Evolutionary conservation across 2,888 invertebrate genomes (phyloP).

Genomic region (Macrophya annulata): DNA sequence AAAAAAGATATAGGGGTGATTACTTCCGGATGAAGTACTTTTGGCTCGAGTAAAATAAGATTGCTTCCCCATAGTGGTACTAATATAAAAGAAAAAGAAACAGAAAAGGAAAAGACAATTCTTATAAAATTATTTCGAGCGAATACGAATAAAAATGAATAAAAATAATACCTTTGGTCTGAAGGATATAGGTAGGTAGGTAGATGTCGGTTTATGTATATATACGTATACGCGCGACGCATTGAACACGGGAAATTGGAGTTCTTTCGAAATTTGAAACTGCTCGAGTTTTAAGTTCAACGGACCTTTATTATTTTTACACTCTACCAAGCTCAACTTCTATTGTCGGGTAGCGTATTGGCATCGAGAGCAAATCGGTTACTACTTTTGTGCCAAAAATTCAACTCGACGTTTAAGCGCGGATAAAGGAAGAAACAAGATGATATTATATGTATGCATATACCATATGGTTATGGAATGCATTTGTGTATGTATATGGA

Average conservation of each 20-base stretch:
- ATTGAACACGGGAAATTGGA: constrained; percentile 33
- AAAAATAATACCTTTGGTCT: constrained; percentile 1
- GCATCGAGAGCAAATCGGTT: constrained; percentile 15
- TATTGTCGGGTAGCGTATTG: constrained; percentile 43
- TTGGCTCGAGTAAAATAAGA: neutral
- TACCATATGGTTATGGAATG: neutral
- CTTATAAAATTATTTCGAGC: constrained; percentile 2
- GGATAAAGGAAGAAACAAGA: constrained; percentile 16
- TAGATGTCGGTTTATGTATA: neutral
- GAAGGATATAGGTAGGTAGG: neutral
- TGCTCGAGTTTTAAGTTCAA: constrained; percentile 37
- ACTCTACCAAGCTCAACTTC: constrained; percentile 41
- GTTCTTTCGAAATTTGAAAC: constrained; percentile 46
- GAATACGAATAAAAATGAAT: constrained; percentile 6
- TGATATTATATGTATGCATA: neutral
- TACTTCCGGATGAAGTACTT: constrained; percentile 13
- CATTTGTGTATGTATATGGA: neutral
- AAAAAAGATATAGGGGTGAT: constrained; percentile 9
- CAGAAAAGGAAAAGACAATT: neutral
- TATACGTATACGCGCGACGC: neutral
- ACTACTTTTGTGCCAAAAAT: constrained; percentile 44
- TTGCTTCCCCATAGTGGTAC: neutral
- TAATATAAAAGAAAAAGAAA: too few relatives aligned
- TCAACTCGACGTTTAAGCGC: constrained; percentile 23
- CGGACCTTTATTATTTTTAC: constrained; percentile 44